Evolutionary conservation across 2,888 invertebrate genomes (phyloP), one percentile per base, ranked within the genome.

Genomic region (Zhuqinia jingwanae): DNA sequence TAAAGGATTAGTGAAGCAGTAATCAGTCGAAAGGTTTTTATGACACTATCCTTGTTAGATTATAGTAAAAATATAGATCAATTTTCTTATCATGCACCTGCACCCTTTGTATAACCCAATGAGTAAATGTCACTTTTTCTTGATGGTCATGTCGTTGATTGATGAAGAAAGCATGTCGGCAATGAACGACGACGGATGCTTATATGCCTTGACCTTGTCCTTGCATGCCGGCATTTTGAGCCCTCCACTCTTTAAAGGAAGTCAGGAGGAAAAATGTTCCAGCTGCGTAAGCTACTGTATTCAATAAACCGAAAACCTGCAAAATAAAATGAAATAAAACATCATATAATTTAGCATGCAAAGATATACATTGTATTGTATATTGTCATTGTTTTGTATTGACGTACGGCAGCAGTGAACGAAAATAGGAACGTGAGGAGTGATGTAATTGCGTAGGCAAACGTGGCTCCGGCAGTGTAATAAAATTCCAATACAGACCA

Each of bases 281-380:
- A 13, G 56, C 53, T 13, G 36, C 87, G 45, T 87, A 87, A 0
- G 78, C 70, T n/a, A 56, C 30, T 0, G 87, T 82, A 17, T 68
- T 78, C 2, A 87, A n/a, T 13, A 82, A n/a, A 17, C 87, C 87
- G 36, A 87, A 82, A 20, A 87, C 68, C 87, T 87, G 10, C 1
- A 77, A 56, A 36, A 30, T 60, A n/a, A n/a, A n/a, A 76, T 76
- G n/a, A 75, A 27, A 27, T 20, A 27, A 53, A 53, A 53, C 50
- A 60, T 60, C 15, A 8, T 2, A 13, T 50, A n/a, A 8, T 50
- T 50, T n/a, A n/a, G n/a, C n/a, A n/a, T n/a, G n/a, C n/a, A n/a
- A n/a, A n/a, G n/a, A n/a, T n/a, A n/a, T n/a, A n/a, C n/a, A n/a
- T n/a, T n/a, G n/a, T n/a, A n/a, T n/a, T n/a, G n/a, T n/a, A n/a